phyloP scores from a whole-genome alignment of 2,113 vertebrate genomes.

The Enhydra lutris region DNA sequence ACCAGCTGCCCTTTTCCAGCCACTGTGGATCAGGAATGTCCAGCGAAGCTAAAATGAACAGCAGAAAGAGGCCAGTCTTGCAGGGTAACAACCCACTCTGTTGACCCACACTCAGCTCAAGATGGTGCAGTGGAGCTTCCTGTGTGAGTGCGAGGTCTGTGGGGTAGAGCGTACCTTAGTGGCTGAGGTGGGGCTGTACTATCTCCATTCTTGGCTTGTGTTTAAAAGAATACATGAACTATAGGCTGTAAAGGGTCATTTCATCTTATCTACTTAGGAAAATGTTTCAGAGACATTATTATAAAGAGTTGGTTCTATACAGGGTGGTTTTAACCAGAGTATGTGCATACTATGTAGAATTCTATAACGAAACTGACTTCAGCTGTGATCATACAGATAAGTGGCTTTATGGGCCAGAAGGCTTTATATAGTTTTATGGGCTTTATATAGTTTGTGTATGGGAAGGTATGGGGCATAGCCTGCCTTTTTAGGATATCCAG shows the following conservation, averaged over 20 bases:
- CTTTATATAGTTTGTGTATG: neutral
- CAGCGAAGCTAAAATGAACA: neutral
- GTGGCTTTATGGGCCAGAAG: no score
- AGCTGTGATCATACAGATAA: neutral
- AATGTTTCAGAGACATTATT: slow-evolving; percentile 21
- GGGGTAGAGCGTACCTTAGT: neutral
- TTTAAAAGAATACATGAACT: neutral
- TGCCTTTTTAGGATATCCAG: neutral
- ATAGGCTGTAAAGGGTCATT: neutral
- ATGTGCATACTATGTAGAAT: neutral
- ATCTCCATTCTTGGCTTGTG: neutral
- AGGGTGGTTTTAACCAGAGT: neutral
- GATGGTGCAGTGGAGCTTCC: no score
- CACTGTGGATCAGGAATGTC: neutral
- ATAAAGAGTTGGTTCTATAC: neutral
- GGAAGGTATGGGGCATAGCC: neutral
- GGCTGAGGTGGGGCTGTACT: neutral
- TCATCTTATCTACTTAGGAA: neutral
- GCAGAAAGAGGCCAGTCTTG: neutral
- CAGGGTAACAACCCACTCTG: neutral
- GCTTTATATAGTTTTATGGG: no score
- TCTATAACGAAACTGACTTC: neutral
- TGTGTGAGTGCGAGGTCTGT: neutral
- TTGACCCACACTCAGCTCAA: neutral
- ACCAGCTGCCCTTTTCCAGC: neutral